Evolutionary conservation across 2,113 vertebrate species (phyloP), one percentile per base, ranked within the genome.

Genomic region (Puntigrus tetrazona): DNA sequence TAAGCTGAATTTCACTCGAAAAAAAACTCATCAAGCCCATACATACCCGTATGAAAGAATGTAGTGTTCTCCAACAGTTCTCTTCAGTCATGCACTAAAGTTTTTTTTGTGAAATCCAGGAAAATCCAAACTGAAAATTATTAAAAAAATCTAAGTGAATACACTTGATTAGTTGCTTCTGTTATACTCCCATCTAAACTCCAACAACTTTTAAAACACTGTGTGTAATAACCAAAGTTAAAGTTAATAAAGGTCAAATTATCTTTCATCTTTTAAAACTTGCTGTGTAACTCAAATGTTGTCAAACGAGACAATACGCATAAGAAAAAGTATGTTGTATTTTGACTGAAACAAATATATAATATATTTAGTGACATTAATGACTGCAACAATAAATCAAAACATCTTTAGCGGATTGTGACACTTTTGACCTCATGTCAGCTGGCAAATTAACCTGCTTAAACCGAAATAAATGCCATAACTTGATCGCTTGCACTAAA

Each of bases 1-100:
- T 9, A 20, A 61, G n/a, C 73, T 75, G 70, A 73, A 73, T 10
- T 73, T 45, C 69, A 43, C 38, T 43, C 70, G 47, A 74, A 11
- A 20, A 81, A 73, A 47, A 16, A 57, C 61, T 20, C 16, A 36
- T 16, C 41, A 81, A 55, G 34, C 50, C 29, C 70, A 13, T 50
- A 6, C 38, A 38, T 31, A 47, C 50, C 11, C 6, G 20, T 41
- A 45, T 73, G 70, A 73, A 73, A 25, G 38, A 73, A 25, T 27
- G 14, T 27, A 45, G 11, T 73, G 70, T 75, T 29, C 72, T 73
- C 10, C 10, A 43, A 73, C 36, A 25, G 69, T 16, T 31, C 27
- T 65, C 61, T 63, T 11, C 2, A 22, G 50, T 22, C 7, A 63
- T 14, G 59, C 25, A 61, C 25, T 13, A 29, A 61, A 14, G 25